phyloP scores from a whole-genome alignment of 2,113 vertebrate genomes.

The Stegostoma tigrinum region DNA sequence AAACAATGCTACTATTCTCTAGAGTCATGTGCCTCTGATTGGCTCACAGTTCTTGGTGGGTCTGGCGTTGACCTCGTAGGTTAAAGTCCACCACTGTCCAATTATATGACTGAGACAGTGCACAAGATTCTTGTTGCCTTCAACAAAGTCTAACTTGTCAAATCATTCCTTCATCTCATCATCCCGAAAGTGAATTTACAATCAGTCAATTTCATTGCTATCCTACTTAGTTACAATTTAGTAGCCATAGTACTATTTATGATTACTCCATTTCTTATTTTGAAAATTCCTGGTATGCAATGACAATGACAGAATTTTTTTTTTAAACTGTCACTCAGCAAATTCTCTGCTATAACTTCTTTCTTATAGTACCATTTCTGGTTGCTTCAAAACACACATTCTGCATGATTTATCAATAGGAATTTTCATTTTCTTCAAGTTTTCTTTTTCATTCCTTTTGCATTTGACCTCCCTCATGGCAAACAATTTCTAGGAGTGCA shows the following conservation, averaged over 20 bases:
- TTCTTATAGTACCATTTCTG: not conserved
- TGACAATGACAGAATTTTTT: not conserved
- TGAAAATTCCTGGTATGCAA: not conserved
- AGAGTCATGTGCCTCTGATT: no score
- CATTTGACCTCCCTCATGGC: no score
- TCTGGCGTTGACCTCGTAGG: not conserved
- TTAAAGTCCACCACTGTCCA: not conserved
- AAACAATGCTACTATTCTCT: not conserved
- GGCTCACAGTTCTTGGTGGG: no score
- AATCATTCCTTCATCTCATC: not conserved
- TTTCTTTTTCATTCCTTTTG: not conserved
- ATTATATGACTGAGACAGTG: not conserved
- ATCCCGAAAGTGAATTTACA: not conserved
- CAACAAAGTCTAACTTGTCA: not conserved
- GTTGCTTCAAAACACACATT: not conserved
- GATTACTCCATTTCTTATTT: not conserved
- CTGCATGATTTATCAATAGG: not conserved
- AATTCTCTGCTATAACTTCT: not conserved
- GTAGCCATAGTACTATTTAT: not conserved
- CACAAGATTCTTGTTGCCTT: no score
- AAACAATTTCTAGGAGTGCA: no score
- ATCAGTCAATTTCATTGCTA: not conserved
- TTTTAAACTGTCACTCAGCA: not conserved
- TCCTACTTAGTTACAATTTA: not conserved
- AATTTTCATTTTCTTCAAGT: not conserved